Evolutionary conservation across 2,888 invertebrate genomes (phyloP), one percentile per base, ranked within the genome.

Genomic region (Stenodera caucasica): DNA sequence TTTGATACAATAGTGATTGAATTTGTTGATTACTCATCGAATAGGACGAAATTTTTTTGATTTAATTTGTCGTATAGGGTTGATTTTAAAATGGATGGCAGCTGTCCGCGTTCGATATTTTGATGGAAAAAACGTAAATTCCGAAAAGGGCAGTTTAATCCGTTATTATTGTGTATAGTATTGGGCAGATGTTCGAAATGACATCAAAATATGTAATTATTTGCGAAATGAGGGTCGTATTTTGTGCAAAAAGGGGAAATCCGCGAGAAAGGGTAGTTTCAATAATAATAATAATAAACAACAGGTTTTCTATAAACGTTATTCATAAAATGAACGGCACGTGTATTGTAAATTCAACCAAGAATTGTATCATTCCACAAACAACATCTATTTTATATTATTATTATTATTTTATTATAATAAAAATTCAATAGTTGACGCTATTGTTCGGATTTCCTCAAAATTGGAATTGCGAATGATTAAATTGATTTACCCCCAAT

Each of bases 181-280:
- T 45, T 55, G 57, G 60, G 63, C 63, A 78, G 78, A 78, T 77
- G 78, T 71, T 71, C 66, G 72, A 70, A 75, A 75, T 76, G 71
- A 71, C 77, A 75, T 75, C 75, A 75, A 77, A 79, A 77, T 78
- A 73, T 76, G 77, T 78, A 80, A 80, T 80, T 80, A 79, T 78
- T 45, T 79, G 75, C 76, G 76, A 78, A 78, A 77, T 77, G 76
- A 77, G 79, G 79, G 78, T 77, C 73, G 70, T 67, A 69, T 76
- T 80, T 78, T 45, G 5, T 78, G 77, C 77, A 77, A 75, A 78
- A 80, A 80, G 79, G 78, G 78, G 79, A 78, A 73, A 77, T 74
- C 66, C 62, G 69, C 72, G 71, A 74, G 75, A 80, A 78, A 77
- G 78, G 78, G 77, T 76, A 75, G 75, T 68, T 70, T 71, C 18